Conservation (phyloP, 2,888 invertebrate species). For the Andricus quercusramuli region DNA sequence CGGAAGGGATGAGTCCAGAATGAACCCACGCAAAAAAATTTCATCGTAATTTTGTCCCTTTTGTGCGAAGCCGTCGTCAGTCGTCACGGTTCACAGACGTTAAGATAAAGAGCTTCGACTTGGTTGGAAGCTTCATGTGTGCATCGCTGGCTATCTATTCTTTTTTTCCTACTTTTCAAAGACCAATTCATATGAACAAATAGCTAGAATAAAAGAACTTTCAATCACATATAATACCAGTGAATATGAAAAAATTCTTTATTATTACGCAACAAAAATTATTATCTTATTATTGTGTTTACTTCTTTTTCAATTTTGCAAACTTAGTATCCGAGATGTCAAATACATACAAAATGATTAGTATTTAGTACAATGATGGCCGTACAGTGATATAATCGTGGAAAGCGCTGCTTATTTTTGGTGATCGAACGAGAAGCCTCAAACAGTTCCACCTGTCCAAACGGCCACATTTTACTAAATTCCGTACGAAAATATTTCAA, state of each 20-base stretch:
- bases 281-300: too few relatives aligned
- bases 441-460: too few relatives aligned
- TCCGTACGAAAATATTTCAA: too few relatives aligned
- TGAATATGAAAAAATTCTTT: neutral
- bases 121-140: conserved; percentile 43
- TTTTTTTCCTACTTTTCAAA: neutral
- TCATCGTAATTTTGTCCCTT: conserved; percentile 51
- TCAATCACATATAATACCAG: neutral
- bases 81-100: conserved; percentile 46
- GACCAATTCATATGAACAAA: neutral
- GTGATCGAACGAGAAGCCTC: too few relatives aligned
- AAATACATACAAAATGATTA: too few relatives aligned
- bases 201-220: neutral
- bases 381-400: too few relatives aligned
- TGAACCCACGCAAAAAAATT: conserved; percentile 55
- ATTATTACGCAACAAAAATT: too few relatives aligned
- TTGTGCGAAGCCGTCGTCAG: conserved; percentile 49
- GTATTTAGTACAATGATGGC: too few relatives aligned
- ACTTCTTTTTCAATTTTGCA: too few relatives aligned
- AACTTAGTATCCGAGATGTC: too few relatives aligned
- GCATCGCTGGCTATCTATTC: neutral
- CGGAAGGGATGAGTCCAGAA: conserved; percentile 45
- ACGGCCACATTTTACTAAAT: too few relatives aligned
- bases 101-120: conserved; percentile 52
- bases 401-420: too few relatives aligned